These are phyloP conservation scores for Chrysodeixis includens DNA, from an alignment of 2,888 invertebrate genomes.

Conservation along the genomic window DNA sequence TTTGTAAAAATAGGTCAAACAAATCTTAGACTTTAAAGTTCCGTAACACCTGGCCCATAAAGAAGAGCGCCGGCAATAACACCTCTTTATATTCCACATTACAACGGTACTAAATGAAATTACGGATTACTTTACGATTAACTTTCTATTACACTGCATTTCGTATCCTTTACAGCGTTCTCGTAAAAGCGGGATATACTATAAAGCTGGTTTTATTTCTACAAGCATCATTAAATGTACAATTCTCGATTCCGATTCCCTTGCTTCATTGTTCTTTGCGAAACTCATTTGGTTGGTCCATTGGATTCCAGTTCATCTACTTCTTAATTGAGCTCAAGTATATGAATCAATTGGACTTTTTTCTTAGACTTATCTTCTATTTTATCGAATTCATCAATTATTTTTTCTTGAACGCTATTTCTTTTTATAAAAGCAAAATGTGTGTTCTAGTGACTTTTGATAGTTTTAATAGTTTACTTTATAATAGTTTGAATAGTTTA, in stretches of 20 bases:
- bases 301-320: background rate
- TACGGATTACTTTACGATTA: slow-evolving; percentile 25
- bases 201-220: slow-evolving; percentile 44
- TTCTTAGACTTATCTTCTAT: background rate
- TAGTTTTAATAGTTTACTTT: too few species aligned
- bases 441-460: too few species aligned
- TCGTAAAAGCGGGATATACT: slow-evolving; percentile 37
- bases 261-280: slow-evolving; percentile 27
- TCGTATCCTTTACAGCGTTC: slow-evolving; percentile 33
- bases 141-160: slow-evolving; percentile 32
- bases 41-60: background rate
- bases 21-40: background rate
- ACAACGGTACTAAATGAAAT: slow-evolving; percentile 27
- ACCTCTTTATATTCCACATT: background rate
- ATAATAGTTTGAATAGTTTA: too few species aligned
- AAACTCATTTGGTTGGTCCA: slow-evolving; percentile 31
- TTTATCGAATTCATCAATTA: background rate
- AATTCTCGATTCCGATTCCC: slow-evolving; percentile 22
- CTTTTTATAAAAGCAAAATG: too few species aligned
- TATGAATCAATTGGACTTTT: background rate
- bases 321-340: background rate
- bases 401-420: too few species aligned
- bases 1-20: too few species aligned
- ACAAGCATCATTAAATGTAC: slow-evolving; percentile 31
- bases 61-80: slow-evolving; percentile 8